A percentile compares a stretch with the other conserved stretches of the same genome.
phyloP scores from a whole-genome alignment of 1,140 invertebrate species.

The Akabosia matsudoensis region DNA sequence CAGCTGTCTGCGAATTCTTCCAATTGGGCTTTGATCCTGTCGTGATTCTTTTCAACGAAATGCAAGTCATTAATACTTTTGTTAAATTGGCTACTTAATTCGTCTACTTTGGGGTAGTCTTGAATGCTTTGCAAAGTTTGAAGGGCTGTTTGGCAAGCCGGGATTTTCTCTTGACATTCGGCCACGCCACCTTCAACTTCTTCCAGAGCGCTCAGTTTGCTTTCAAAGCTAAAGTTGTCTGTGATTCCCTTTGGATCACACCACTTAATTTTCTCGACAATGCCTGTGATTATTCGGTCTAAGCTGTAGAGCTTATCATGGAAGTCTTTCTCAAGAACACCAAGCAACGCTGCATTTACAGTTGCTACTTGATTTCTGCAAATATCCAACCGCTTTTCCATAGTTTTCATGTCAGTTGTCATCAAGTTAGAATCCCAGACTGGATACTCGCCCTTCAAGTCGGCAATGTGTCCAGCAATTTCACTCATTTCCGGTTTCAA shows the following conservation, averaged over 20 bases:
- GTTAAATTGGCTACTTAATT: slow-evolving; percentile 62
- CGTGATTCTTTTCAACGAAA: slow-evolving; percentile 63
- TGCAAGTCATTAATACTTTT: slow-evolving; percentile 66
- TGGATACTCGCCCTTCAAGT: slow-evolving; percentile 73
- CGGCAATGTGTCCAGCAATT: slow-evolving; percentile 65
- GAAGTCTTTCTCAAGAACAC: slow-evolving; percentile 81
- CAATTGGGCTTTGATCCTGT: slow-evolving; percentile 66
- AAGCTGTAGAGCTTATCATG: slow-evolving; percentile 77
- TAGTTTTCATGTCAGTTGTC: slow-evolving; percentile 72
- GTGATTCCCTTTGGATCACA: slow-evolving; percentile 80
- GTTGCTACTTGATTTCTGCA: slow-evolving; percentile 71
- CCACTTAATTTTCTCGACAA: slow-evolving; percentile 87
- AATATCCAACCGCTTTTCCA: slow-evolving; percentile 73
- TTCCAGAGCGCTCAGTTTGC: slow-evolving; percentile 75
- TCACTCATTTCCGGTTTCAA: slow-evolving; percentile 65
- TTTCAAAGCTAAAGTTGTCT: slow-evolving; percentile 87
- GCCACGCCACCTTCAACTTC: slow-evolving; percentile 70
- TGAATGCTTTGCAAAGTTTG: slow-evolving; percentile 34
- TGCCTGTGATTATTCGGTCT: slow-evolving; percentile 70
- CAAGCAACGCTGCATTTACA: slow-evolving; percentile 72
- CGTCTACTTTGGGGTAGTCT: slow-evolving; percentile 55
- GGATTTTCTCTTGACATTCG: slow-evolving; percentile 62
- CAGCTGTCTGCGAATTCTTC: slow-evolving; percentile 72
- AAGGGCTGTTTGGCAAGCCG: slow-evolving; percentile 31
- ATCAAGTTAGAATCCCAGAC: slow-evolving; percentile 69